A percentile compares a stretch with the other conserved stretches of the same genome.
Evolutionary conservation across 2,113 vertebrate species (phyloP).

Genomic region (Centropristis striata): DNA sequence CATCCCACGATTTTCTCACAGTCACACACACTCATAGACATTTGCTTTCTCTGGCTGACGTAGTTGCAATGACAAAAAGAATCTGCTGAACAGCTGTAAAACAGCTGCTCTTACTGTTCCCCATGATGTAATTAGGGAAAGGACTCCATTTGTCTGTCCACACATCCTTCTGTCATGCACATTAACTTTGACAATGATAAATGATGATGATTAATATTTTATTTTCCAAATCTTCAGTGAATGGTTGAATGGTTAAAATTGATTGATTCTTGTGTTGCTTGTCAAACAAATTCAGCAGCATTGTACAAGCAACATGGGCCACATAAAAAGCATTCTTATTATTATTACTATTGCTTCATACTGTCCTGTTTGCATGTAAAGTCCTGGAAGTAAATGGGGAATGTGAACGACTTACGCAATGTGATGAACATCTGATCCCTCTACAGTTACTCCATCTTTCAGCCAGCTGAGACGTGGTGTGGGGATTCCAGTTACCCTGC

Average conservation of each 20-base stretch:
- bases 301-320: not conserved
- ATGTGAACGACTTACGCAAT: constrained; percentile 72
- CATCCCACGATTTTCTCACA: constrained; percentile 62
- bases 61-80: constrained; percentile 20
- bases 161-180: constrained; percentile 21
- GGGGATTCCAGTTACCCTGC: constrained; percentile 87
- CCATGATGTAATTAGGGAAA: constrained; percentile 55
- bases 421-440: constrained; percentile 58
- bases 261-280: constrained; percentile 12
- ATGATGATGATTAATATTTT: constrained; percentile 23
- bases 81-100: constrained; percentile 65
- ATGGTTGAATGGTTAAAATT: not conserved
- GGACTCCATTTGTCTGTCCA: constrained; percentile 42
- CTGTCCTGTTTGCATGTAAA: not conserved
- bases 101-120: constrained; percentile 63
- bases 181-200: not conserved
- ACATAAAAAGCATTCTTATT: not conserved
- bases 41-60: constrained; percentile 36
- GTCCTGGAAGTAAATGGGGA: not conserved
- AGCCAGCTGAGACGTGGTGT: constrained; percentile 89
- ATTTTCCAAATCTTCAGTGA: constrained; percentile 27
- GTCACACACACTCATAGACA: constrained; percentile 1
- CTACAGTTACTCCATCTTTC: constrained; percentile 88
- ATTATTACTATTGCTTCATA: not conserved
- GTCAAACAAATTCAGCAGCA: constrained; percentile 20